Evolutionary conservation across 2,888 invertebrate genomes (phyloP), one percentile per base, ranked within the genome.

Genomic region (Philereme transversata): DNA sequence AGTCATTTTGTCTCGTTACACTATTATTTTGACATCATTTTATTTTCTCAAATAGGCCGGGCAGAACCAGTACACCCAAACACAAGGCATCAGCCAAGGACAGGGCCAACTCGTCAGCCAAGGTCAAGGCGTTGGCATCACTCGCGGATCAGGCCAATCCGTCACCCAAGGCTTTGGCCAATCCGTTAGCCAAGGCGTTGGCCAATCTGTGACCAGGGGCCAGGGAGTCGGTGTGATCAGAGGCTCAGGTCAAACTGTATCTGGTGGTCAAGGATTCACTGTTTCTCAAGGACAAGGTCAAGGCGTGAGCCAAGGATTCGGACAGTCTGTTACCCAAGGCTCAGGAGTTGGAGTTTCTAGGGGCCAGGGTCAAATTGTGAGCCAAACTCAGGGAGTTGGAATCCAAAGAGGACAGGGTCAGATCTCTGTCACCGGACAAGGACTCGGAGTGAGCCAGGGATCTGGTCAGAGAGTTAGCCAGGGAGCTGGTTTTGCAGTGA

Each of bases 21-120:
- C 22, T 22, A 22, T 22, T 22, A 22, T 22, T 22, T 22, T 22
- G 22, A 22, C 22, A 22, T 22, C 22, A 22, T 22, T 45, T 45
- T 56, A 46, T 44, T 48, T 54, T 54, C 11, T 7, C 9, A 6
- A 48, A 60, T 67, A 71, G 71, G 68, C 63, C 38, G 64, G 63
- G 43, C 64, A 70, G 40, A 69, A 69, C 8, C 67, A 73, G 50
- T 71, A 56, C 67, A 60, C 73, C 0, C 72, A 75, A 44, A 75
- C 73, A 35, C 73, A 70, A 63, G 69, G 65, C 48, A 53, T 74
- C 0, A 63, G 47, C 34, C 74, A 73, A 66, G 65, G 69, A 9
- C 63, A 64, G 48, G 72, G 72, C 33, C 60, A 51, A 50, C 4
- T 47, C 8, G 63, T 60, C 7, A 57, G n/a, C 34, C 67, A 71